Evolutionary conservation across 2,113 vertebrate species (phyloP).

Genomic region (human (Homo sapiens)): GRCh38 chr17:56142501-56143000

Average conservation of each 20-base stretch:
- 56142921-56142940: background rate
- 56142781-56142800: background rate
- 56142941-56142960: background rate
- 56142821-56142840: background rate
- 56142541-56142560: background rate
- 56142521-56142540: background rate
- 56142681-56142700: background rate
- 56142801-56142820: fast-evolving
- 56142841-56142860: background rate
- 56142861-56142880: background rate
- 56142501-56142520: background rate
- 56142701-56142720: background rate
- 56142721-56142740: background rate
- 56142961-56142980: background rate
- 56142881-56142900: background rate
- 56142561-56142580: slow-evolving; percentile 14
- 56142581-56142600: background rate
- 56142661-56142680: background rate
- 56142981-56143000: background rate
- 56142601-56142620: background rate
- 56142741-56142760: background rate
- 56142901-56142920: background rate
- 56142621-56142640: background rate
- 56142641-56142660: background rate
- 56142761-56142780: background rate